phyloP scores from a whole-genome alignment of 2,113 vertebrate species.

The Aythya baeri region DNA sequence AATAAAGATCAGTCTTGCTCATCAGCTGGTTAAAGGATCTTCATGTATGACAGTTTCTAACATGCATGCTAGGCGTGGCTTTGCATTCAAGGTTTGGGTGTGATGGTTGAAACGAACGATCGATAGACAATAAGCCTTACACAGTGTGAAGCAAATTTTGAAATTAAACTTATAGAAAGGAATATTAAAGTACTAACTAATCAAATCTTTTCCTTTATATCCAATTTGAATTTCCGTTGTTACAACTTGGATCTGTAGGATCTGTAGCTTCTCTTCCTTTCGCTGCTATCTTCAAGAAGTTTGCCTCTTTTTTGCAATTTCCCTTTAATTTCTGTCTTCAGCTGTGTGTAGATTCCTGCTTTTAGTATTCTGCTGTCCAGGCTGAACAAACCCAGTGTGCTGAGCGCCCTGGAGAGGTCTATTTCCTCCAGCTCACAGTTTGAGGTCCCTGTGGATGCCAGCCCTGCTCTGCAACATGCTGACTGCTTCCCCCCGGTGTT shows the following conservation, averaged over 20 bases:
- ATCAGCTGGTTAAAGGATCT: not conserved
- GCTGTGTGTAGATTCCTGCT: not conserved
- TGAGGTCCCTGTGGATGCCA: not conserved
- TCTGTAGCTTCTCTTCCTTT: not conserved
- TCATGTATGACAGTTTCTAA: not conserved
- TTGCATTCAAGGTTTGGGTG: not conserved
- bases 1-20: not conserved
- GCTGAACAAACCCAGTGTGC: not conserved
- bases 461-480: not conserved
- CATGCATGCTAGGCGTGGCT: not conserved
- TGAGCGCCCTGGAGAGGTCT: not conserved
- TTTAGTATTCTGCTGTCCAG: not conserved
- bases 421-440: not conserved
- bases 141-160: not conserved
- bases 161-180: not conserved
- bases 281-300: not conserved
- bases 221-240: not conserved
- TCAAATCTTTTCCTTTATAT: not conserved
- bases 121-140: not conserved
- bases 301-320: not conserved
- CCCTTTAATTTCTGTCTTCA: not conserved
- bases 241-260: not conserved
- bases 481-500: accelerated
- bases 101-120: not conserved
- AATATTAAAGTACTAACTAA: not conserved